These are phyloP conservation scores for Saccostrea cuccullata DNA, from an alignment of 1,140 invertebrate species.

Conservation along the genomic window DNA sequence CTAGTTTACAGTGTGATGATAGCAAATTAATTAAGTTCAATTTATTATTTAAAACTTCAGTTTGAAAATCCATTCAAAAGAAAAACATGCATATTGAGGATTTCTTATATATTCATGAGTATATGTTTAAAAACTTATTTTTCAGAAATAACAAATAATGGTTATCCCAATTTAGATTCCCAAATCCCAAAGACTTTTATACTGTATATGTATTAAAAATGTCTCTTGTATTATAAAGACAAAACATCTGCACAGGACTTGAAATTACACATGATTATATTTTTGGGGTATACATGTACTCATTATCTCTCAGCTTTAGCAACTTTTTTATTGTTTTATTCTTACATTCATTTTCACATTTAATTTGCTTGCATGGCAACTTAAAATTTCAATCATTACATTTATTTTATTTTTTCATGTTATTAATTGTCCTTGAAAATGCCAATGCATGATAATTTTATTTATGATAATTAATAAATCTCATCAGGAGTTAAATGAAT, in stretches of 20 bases:
- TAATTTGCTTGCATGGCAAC: conserved; percentile 1
- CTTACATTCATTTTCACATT: not conserved
- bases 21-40: too few relatives aligned
- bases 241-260: not conserved
- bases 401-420: not conserved
- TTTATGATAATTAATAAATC: conserved; percentile 28
- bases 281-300: not conserved
- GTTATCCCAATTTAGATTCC: too few relatives aligned
- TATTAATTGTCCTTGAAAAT: not conserved
- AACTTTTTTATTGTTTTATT: not conserved
- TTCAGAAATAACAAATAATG: too few relatives aligned
- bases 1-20: too few relatives aligned
- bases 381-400: not conserved
- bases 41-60: too few relatives aligned
- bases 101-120: too few relatives aligned
- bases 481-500: not conserved
- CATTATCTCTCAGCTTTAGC: not conserved
- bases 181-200: not conserved
- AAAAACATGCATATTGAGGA: too few relatives aligned
- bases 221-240: not conserved
- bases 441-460: not conserved
- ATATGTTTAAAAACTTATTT: too few relatives aligned
- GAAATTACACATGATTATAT: not conserved
- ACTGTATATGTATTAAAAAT: not conserved
- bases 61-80: too few relatives aligned